phyloP scores from a whole-genome alignment of 2,113 vertebrate species.

The Pelecanoides urinatrix region DNA sequence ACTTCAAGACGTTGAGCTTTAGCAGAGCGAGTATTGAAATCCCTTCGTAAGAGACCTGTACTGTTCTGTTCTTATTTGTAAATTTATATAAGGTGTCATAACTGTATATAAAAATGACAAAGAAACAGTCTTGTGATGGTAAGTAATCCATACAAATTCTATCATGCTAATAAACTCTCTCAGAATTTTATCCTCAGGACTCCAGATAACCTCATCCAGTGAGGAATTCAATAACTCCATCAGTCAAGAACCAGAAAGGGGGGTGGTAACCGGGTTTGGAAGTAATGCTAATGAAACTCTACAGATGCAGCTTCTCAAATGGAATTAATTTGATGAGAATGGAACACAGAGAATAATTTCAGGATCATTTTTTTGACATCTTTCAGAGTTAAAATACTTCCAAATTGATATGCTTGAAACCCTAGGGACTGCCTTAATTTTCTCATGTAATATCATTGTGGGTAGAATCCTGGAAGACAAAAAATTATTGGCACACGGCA shows the following conservation, averaged over 20 bases:
- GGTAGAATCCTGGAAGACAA: constrained; percentile 21
- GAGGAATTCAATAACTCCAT: constrained; percentile 8
- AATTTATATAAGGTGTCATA: constrained; percentile 33
- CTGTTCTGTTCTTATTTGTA: constrained; percentile 32
- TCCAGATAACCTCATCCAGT: constrained; percentile 14
- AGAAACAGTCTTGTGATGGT: constrained; percentile 14
- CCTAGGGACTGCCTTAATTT: constrained; percentile 36
- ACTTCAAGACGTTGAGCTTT: not conserved
- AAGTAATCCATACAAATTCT: constrained; percentile 68
- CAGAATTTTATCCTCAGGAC: constrained; percentile 16
- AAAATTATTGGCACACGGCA: not conserved
- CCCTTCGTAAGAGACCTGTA: not conserved
- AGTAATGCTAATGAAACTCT: constrained; percentile 40
- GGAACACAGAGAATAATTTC: constrained; percentile 32
- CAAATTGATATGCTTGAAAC: constrained; percentile 18
- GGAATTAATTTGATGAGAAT: constrained; percentile 55
- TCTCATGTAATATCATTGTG: constrained; percentile 5
- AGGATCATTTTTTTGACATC: constrained; percentile 15
- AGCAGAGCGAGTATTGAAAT: not conserved
- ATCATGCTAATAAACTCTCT: constrained; percentile 41
- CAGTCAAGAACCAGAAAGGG: constrained; percentile 1
- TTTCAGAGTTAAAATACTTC: constrained; percentile 40
- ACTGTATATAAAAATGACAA: constrained; percentile 53
- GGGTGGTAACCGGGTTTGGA: not conserved
- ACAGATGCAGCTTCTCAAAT: constrained; percentile 47